Evolutionary conservation across 2,797 vertebrate species (phyloP), one percentile per base, ranked within the genome.

Genomic region (Lagodon rhomboides): DNA sequence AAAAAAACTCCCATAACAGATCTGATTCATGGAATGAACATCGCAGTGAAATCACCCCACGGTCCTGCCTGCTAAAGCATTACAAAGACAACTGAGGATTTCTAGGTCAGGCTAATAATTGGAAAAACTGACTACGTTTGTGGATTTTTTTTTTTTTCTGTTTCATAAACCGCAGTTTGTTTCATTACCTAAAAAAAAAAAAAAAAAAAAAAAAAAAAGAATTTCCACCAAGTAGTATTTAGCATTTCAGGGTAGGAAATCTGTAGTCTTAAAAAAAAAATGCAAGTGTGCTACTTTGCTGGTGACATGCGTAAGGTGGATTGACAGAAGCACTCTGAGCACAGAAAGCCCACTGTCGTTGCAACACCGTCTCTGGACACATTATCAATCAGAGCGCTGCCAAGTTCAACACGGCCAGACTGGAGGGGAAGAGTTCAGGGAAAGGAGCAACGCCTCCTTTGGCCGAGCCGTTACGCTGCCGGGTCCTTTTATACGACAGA

Each of bases 101-200:
- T 94, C 91, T 94, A 85, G 92, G 93, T 94, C 92, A 94, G 87
- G 86, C 88, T 93, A 94, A 94, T 93, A 94, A 93, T 92, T 94
- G 93, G 94, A 95, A 94, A 95, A 95, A 92, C 88, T 93, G 91
- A 93, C 90, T 92, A 80, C 68, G 68, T 85, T 79, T 89, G 79
- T 87, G 84, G 74, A 67, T 85, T 87, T 73, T 68, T 85, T 75
- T 87, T 83, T 46, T 71, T 87, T 83, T 81, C 69, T 77, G 71
- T 89, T 85, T 86, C 84, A 85, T 69, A 86, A 73, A 89, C 90
- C 87, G n/a, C 92, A 90, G 89, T 92, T 92, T 91, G 87, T 93
- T 92, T 91, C 88, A 93, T 79, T 91, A 85, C 79, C 68, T 82
- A 54, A 69, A 78, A 84, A 73, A 77, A 74, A 80, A 88, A 85